Percentiles rank a stretch among this genome's conserved stretches.
Conservation (phyloP, 1,140 invertebrate genomes). For the Ceratina australensis region DNA sequence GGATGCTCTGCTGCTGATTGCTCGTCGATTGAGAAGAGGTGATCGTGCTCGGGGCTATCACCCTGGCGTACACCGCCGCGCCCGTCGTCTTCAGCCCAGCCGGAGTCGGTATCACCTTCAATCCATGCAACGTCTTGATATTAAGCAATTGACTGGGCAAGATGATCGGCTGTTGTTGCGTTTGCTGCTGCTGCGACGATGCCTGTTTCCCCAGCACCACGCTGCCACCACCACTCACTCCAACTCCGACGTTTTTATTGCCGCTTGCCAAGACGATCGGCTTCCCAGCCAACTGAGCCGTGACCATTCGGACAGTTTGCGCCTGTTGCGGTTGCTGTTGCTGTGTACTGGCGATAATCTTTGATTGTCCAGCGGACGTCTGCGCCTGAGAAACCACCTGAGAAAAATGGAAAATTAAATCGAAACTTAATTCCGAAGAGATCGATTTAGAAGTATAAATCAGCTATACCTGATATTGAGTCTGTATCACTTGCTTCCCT, state of each 20-base stretch:
- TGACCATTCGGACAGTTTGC: conserved; percentile 81
- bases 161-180: conserved; percentile 81
- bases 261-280: conserved; percentile 83
- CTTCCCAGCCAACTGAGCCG: conserved; percentile 83
- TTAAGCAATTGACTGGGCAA: conserved; percentile 84
- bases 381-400: conserved; percentile 77
- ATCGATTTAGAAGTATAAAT: background rate
- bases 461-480: conserved; percentile 74
- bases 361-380: conserved; percentile 70
- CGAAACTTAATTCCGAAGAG: background rate
- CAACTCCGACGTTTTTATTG: conserved; percentile 76
- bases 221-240: conserved; percentile 63
- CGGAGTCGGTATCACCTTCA: conserved; percentile 84
- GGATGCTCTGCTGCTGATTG: conserved; percentile 61
- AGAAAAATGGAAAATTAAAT: background rate
- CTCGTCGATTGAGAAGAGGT: conserved; percentile 67
- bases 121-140: conserved; percentile 84
- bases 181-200: conserved; percentile 71
- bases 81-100: conserved; percentile 76
- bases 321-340: conserved; percentile 65
- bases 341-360: conserved; percentile 75
- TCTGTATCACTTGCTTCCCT: conserved; percentile 76
- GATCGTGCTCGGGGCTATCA: conserved; percentile 75
- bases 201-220: conserved; percentile 73
- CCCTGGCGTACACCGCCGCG: conserved; percentile 75